A percentile compares a stretch with the other conserved stretches of the same genome.
These are phyloP conservation scores for Standfussiana lucernea DNA, from an alignment of 2,888 invertebrate species.

Conservation along the genomic window DNA sequence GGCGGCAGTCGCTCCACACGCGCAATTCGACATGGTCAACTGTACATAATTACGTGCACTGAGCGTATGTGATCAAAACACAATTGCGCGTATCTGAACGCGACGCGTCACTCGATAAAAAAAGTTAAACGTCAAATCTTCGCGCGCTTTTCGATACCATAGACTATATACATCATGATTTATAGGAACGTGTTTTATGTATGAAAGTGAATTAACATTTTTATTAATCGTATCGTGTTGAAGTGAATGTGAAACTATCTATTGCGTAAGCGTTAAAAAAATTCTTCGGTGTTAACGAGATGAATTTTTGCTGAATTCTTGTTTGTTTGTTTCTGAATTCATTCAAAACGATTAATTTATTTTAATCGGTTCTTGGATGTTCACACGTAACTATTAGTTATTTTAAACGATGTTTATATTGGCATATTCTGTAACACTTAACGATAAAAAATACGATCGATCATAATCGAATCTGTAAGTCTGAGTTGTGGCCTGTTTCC, in stretches of 20 bases:
- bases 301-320: conserved; percentile 75
- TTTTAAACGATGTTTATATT: conserved; percentile 23
- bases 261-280: conserved; percentile 82
- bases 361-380: conserved; percentile 35
- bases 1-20: conserved; percentile 86
- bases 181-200: conserved; percentile 82
- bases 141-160: conserved; percentile 75
- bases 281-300: conserved; percentile 76
- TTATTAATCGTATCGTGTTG: conserved; percentile 80
- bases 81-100: conserved; percentile 73
- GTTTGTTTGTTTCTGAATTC: conserved; percentile 58
- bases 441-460: conserved; percentile 2
- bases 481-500: conserved; percentile 70
- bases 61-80: conserved; percentile 75
- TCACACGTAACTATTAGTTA: conserved; percentile 52
- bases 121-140: conserved; percentile 75
- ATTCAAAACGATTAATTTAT: conserved; percentile 38
- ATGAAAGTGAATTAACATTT: conserved; percentile 88
- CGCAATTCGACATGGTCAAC: conserved; percentile 90
- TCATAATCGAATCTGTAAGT: conserved; percentile 16
- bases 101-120: conserved; percentile 63
- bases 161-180: conserved; percentile 70
- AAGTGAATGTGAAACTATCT: conserved; percentile 87
- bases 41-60: conserved; percentile 83
- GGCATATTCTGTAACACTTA: conserved; percentile 59